phyloP scores from a whole-genome alignment of 2,113 vertebrate species.

The Macaca fascicularis region DNA sequence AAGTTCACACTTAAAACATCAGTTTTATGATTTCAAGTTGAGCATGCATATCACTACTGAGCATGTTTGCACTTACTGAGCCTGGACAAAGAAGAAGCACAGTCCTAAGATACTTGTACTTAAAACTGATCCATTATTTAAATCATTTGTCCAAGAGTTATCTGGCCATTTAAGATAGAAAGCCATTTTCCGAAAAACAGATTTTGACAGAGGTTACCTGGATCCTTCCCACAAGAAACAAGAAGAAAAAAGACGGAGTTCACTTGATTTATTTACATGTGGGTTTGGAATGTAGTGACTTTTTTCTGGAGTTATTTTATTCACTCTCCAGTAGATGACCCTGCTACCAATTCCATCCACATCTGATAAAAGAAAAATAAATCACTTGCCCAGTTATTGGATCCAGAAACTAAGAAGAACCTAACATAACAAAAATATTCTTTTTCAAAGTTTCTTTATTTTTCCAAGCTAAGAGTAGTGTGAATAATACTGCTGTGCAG shows the following conservation, averaged over 20 bases:
- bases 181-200: neutral
- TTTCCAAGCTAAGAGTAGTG: slow-evolving; percentile 61
- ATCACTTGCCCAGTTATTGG: neutral
- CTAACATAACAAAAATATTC: slow-evolving; percentile 57
- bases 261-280: neutral
- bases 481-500: slow-evolving; percentile 54
- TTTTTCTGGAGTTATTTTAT: slow-evolving; percentile 52
- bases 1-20: neutral
- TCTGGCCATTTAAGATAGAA: neutral
- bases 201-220: neutral
- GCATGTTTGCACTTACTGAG: neutral
- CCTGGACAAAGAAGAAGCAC: neutral
- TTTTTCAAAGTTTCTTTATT: slow-evolving; percentile 61
- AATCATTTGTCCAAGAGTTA: neutral
- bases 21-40: neutral
- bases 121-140: neutral
- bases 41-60: neutral
- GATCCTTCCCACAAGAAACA: slow-evolving; percentile 20
- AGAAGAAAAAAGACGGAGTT: neutral
- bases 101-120: neutral
- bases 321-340: neutral
- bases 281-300: neutral
- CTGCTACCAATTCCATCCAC: neutral
- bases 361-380: slow-evolving; percentile 66
- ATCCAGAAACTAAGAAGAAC: slow-evolving; percentile 11